Evolutionary conservation across 2,113 vertebrate genomes (phyloP).

Genomic region (Antennarius striatus): DNA sequence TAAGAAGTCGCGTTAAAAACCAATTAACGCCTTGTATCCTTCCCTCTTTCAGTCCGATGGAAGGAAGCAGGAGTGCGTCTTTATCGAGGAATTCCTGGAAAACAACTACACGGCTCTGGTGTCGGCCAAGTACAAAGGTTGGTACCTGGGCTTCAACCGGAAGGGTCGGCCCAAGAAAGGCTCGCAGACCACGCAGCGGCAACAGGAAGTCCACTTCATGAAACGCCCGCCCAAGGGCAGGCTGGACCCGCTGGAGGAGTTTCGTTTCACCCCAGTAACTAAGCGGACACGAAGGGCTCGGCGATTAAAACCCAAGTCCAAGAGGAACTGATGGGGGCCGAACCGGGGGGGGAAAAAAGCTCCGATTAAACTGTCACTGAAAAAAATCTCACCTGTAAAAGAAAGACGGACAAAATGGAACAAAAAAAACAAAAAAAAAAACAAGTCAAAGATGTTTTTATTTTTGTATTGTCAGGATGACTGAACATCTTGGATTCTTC

Average conservation of each 20-base stretch:
- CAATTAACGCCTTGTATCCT: too few relatives aligned
- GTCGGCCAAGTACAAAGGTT: conserved; percentile 84
- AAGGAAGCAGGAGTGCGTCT: conserved; percentile 82
- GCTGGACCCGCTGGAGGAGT: conserved; percentile 78
- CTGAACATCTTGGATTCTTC: conserved; percentile 77
- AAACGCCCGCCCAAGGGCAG: conserved; percentile 78
- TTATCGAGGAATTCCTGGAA: conserved; percentile 85
- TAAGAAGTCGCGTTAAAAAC: too few relatives aligned
- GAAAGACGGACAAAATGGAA: conserved; percentile 56
- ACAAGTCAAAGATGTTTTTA: conserved; percentile 79
- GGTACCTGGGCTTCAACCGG: conserved; percentile 85
- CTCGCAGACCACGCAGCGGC: conserved; percentile 80
- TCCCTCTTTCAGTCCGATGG: conserved; percentile 75
- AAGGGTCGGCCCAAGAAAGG: conserved; percentile 82
- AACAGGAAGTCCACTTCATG: conserved; percentile 86
- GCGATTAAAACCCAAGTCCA: conserved; percentile 76
- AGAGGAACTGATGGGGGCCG: conserved; percentile 69
- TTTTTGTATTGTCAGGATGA: conserved; percentile 82
- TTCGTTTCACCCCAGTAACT: conserved; percentile 83
- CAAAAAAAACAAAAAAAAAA: background rate
- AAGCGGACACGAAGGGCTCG: conserved; percentile 84
- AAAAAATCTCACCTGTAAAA: conserved; percentile 53
- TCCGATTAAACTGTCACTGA: conserved; percentile 58
- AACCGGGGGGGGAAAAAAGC: conserved; percentile 7
- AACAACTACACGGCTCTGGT: conserved; percentile 86